phyloP scores from a whole-genome alignment of 2,888 invertebrate genomes.

The Mesodorylaimus sp. region DNA sequence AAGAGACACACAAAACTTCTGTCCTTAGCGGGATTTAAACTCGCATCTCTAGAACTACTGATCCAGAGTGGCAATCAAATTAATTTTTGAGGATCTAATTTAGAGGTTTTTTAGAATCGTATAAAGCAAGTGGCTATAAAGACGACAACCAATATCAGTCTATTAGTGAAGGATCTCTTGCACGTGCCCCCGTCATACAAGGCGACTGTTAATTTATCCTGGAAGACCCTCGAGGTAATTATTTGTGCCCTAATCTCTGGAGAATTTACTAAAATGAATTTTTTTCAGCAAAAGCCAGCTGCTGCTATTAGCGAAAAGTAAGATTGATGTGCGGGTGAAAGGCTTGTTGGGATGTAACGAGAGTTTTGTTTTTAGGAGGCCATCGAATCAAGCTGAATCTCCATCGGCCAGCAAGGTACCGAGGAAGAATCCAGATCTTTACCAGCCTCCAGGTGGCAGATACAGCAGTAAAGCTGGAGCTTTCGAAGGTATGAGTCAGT shows the following conservation, averaged over 20 bases:
- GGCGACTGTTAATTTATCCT: conserved; percentile 34
- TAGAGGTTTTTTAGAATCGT: conserved; percentile 37
- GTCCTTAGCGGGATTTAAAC: too few relatives aligned
- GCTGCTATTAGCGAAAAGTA: too few relatives aligned
- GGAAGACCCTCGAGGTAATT: conserved; percentile 24
- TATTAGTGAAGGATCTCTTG: conserved; percentile 77
- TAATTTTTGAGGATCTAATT: conserved; percentile 1
- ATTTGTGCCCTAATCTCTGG: neutral
- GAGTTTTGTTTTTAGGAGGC: neutral
- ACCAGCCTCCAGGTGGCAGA: conserved; percentile 32
- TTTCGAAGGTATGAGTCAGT: neutral
- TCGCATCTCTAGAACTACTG: too few relatives aligned
- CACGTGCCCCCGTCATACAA: conserved; percentile 82
- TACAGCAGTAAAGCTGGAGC: conserved; percentile 31
- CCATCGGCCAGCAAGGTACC: too few relatives aligned
- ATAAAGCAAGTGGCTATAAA: conserved; percentile 50
- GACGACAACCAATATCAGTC: conserved; percentile 76
- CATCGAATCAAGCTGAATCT: neutral
- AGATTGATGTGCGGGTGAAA: too few relatives aligned
- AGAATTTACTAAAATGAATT: too few relatives aligned
- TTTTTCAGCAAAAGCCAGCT: neutral
- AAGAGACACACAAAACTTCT: too few relatives aligned
- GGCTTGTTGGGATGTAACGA: too few relatives aligned
- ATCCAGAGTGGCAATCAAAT: too few relatives aligned
- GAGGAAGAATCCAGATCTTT: conserved; percentile 23